Evolutionary conservation across 1,140 invertebrate species (phyloP).

Genomic region (Drosophila lacertosa): DNA sequence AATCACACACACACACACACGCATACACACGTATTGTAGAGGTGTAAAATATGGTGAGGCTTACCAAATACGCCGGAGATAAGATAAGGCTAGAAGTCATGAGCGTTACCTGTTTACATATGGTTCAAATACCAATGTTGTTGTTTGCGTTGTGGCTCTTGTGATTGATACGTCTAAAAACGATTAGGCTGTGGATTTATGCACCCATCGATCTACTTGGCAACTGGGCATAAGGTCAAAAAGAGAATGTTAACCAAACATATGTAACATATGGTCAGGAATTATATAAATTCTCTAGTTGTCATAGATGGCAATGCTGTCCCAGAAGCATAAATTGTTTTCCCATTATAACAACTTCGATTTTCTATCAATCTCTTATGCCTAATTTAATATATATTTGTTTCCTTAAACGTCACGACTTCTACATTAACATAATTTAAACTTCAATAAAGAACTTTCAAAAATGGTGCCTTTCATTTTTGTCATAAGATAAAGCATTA

Average conservation of each 20-base stretch:
- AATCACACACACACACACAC: constrained; percentile 3
- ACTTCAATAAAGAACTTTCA: not conserved
- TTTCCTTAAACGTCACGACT: too few relatives aligned
- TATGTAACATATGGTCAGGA: not conserved
- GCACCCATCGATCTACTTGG: not conserved
- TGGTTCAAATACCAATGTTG: constrained; percentile 26
- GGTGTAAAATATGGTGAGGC: constrained; percentile 9
- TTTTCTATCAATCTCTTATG: too few relatives aligned
- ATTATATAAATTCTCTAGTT: too few relatives aligned
- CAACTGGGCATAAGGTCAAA: not conserved
- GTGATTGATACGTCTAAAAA: constrained; percentile 46
- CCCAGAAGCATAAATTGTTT: too few relatives aligned
- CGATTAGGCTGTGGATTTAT: constrained; percentile 27
- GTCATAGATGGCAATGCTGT: too few relatives aligned
- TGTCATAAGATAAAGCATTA: not conserved
- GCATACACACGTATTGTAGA: not conserved
- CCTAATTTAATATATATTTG: too few relatives aligned
- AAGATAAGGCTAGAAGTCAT: constrained; percentile 42
- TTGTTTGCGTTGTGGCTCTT: constrained; percentile 49
- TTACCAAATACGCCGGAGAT: constrained; percentile 36
- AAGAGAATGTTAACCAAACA: not conserved
- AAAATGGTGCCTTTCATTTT: not conserved
- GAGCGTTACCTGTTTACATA: constrained; percentile 39
- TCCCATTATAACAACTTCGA: too few relatives aligned
- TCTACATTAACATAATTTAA: not conserved